Evolutionary conservation across 2,113 vertebrate species (phyloP).

Genomic region (Lophura nycthemera): DNA sequence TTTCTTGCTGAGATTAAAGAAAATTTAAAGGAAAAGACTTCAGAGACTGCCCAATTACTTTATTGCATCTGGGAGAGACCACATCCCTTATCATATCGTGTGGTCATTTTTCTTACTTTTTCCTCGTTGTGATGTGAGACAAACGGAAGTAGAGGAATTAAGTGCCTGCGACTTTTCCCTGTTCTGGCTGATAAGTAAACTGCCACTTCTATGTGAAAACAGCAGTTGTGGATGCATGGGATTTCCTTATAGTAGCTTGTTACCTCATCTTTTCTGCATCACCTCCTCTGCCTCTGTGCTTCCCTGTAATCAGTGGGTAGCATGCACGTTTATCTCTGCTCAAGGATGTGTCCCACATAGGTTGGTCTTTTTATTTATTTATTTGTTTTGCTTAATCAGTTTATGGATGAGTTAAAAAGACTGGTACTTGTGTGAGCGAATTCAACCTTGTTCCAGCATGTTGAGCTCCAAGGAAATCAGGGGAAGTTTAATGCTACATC

Average conservation of each 20-base stretch:
- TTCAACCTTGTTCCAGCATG: not conserved
- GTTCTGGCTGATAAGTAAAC: not conserved
- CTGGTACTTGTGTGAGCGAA: not conserved
- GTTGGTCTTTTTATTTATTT: not conserved
- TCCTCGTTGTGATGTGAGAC: not conserved
- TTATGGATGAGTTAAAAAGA: not conserved
- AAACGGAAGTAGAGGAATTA: not conserved
- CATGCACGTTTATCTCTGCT: not conserved
- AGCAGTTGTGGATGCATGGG: not conserved
- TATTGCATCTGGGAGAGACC: not conserved
- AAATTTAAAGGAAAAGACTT: conserved; percentile 1
- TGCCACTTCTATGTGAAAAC: not conserved
- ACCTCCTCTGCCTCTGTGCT: not conserved
- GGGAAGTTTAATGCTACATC: not conserved
- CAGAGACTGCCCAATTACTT: not conserved
- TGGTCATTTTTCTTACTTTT: not conserved
- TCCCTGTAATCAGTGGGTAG: not conserved
- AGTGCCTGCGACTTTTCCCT: not conserved
- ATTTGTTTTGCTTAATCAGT: not conserved
- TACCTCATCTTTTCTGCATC: not conserved
- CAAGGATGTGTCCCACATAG: not conserved
- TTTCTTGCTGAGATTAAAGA: not conserved
- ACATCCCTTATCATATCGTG: not conserved
- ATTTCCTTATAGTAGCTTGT: not conserved
- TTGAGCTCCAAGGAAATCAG: not conserved